These are phyloP conservation scores for Micromussa lordhowensis DNA, from an alignment of 92 coral and sea anemone genomes.

Conservation along the genomic window DNA sequence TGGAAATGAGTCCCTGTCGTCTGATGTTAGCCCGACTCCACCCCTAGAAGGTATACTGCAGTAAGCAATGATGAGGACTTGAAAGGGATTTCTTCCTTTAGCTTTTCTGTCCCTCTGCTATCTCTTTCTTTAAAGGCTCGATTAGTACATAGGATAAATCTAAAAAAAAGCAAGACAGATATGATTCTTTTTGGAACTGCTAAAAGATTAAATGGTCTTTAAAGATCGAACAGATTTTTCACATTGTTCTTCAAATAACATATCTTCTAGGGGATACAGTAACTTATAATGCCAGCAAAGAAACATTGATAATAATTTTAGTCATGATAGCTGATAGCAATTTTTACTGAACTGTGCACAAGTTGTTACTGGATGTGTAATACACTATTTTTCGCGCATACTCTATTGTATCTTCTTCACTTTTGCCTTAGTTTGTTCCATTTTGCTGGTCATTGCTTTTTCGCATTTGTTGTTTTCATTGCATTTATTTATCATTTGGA, in stretches of 20 bases:
- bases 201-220: no score
- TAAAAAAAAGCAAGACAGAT: no score
- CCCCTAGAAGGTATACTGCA: slow-evolving; percentile 80
- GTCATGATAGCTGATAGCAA: background rate
- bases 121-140: background rate
- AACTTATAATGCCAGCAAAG: background rate
- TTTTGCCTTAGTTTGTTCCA: background rate
- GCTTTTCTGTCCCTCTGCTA: background rate
- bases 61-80: slow-evolving; percentile 12
- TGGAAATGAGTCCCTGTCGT: slow-evolving; percentile 91
- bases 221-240: background rate
- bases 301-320: background rate
- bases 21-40: slow-evolving; percentile 82
- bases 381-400: no score
- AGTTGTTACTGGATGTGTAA: background rate
- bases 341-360: background rate
- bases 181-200: no score
- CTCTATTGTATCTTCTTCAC: background rate
- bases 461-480: background rate
- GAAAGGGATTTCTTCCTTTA: slow-evolving; percentile 8
- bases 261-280: background rate
- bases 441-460: background rate
- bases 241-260: background rate
- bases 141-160: background rate
- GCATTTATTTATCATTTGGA: background rate